A percentile compares a stretch with the other conserved stretches of the same genome.
phyloP scores from a whole-genome alignment of 2,888 invertebrate genomes.

The Hesperia comma region DNA sequence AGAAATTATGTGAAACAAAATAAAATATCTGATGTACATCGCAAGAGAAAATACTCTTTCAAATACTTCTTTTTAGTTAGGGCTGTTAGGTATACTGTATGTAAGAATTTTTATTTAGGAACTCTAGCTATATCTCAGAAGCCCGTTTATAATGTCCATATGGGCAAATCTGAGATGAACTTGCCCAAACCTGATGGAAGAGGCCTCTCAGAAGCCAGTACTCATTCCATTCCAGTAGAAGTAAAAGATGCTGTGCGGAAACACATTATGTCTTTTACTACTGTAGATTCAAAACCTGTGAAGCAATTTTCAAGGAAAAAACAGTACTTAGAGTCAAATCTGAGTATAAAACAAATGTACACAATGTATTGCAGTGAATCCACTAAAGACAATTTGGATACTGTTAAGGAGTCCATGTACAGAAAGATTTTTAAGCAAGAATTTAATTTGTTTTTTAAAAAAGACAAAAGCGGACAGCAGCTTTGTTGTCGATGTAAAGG shows the following conservation, averaged over 20 bases:
- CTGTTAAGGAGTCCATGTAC: constrained; percentile 77
- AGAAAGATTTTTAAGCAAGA: constrained; percentile 75
- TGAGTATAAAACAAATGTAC: constrained; percentile 73
- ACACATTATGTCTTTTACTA: constrained; percentile 67
- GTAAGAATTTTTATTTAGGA: constrained; percentile 77
- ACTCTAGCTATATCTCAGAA: constrained; percentile 77
- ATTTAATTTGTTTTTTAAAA: constrained; percentile 72
- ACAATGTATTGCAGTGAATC: constrained; percentile 67
- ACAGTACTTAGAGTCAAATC: constrained; percentile 63
- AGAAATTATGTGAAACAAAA: constrained; percentile 60
- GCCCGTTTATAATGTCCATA: constrained; percentile 76
- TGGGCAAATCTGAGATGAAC: constrained; percentile 72
- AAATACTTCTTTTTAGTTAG: constrained; percentile 73
- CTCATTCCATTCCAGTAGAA: constrained; percentile 65
- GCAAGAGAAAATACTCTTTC: constrained; percentile 68
- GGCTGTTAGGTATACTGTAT: constrained; percentile 66
- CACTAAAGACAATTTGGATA: constrained; percentile 54
- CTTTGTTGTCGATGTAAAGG: constrained; percentile 71
- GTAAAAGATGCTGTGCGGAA: constrained; percentile 68
- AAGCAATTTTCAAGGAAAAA: constrained; percentile 68
- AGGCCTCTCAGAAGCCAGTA: constrained; percentile 66
- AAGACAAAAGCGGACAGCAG: constrained; percentile 59
- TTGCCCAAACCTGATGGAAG: constrained; percentile 76
- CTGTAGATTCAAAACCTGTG: constrained; percentile 65
- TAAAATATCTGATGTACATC: constrained; percentile 50